A percentile compares a stretch with the other conserved stretches of the same genome.
These are phyloP conservation scores for Chiroxiphia lanceolata DNA, from an alignment of 2,797 vertebrate species.

Conservation along the genomic window DNA sequence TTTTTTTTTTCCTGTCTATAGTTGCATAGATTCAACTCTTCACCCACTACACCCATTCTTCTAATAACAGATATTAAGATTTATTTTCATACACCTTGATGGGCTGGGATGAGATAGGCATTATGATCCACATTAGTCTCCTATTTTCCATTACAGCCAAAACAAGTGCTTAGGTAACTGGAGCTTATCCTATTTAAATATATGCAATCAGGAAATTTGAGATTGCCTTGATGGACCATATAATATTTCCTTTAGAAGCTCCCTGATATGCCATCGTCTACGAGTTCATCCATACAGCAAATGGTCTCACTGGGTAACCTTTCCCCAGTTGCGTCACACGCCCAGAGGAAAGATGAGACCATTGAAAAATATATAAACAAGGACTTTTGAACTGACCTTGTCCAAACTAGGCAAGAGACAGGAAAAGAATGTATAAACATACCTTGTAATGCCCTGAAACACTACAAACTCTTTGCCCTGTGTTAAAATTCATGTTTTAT, in stretches of 20 bases:
- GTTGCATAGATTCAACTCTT: not conserved
- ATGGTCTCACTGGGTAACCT: conserved; percentile 66
- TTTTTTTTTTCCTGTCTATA: not conserved
- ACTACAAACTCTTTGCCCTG: not conserved
- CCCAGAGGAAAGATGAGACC: conserved; percentile 71
- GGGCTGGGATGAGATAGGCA: conserved; percentile 36
- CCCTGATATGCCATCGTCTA: conserved; percentile 71
- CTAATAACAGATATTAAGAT: conserved; percentile 57
- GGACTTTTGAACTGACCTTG: conserved; percentile 41
- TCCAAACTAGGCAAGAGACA: not conserved
- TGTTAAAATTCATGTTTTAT: not conserved
- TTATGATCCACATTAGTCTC: conserved; percentile 64
- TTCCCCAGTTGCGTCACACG: conserved; percentile 58
- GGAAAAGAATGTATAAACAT: conserved; percentile 21
- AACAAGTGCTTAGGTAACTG: conserved; percentile 69
- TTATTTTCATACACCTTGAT: conserved; percentile 69
- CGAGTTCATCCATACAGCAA: conserved; percentile 74
- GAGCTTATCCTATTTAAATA: conserved; percentile 78
- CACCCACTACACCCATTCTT: not conserved
- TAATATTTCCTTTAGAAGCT: conserved; percentile 80
- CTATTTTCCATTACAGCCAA: conserved; percentile 72
- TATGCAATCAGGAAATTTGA: conserved; percentile 81
- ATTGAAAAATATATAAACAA: conserved; percentile 48
- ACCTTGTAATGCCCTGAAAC: not conserved
- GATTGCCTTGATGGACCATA: conserved; percentile 75